Conservation (phyloP, 64 coral and sea anemone genomes). For the Trachythela sp. region DNA sequence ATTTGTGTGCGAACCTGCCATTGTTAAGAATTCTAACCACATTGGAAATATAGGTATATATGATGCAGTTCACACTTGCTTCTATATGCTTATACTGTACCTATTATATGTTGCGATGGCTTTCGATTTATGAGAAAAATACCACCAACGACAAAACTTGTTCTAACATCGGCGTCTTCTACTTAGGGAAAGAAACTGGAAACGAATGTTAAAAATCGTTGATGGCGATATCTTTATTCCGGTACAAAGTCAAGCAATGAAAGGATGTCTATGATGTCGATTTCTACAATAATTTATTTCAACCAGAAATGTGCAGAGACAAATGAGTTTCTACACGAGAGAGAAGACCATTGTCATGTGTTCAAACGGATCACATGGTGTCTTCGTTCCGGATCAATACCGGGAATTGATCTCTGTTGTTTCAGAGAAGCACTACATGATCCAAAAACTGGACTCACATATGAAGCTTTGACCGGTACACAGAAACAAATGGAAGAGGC, state of each 20-base stretch:
- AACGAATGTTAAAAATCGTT: background rate
- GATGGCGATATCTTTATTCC: background rate
- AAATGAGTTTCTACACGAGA: background rate
- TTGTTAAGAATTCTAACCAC: no score
- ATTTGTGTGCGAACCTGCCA: no score
- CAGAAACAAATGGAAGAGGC: conserved; percentile 14
- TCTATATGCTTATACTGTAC: no score
- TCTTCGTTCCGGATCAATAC: background rate
- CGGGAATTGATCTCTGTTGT: background rate
- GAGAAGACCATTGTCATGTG: conserved; percentile 12
- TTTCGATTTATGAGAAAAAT: no score
- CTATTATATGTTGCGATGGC: background rate
- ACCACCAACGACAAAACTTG: no score
- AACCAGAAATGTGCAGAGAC: background rate
- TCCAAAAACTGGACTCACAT: background rate
- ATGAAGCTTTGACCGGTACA: background rate
- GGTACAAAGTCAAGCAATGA: background rate
- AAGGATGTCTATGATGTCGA: background rate
- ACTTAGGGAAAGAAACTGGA: background rate
- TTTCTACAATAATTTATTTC: background rate
- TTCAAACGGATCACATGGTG: background rate
- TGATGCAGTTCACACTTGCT: no score
- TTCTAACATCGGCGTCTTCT: background rate
- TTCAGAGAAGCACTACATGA: background rate
- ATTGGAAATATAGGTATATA: no score